phyloP scores from a whole-genome alignment of 2,113 vertebrate genomes.

The Agelaius phoeniceus region DNA sequence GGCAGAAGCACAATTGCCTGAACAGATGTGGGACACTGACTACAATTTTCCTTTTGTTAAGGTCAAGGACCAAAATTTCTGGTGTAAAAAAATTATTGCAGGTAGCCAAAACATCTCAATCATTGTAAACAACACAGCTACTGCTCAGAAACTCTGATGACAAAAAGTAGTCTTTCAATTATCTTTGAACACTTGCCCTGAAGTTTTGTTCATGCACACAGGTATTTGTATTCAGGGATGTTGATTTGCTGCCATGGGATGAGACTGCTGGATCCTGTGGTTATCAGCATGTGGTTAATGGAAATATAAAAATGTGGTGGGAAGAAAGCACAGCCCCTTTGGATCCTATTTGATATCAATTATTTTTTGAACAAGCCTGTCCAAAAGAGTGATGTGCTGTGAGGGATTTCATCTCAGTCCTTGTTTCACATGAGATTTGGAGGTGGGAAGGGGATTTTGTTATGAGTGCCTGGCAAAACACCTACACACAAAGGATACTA shows the following conservation, averaged over 20 bases:
- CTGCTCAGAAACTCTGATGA: neutral
- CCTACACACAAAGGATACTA: neutral
- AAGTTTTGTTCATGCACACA: neutral
- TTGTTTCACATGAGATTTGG: neutral
- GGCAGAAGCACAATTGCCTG: neutral
- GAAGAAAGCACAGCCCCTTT: neutral
- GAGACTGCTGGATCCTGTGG: neutral
- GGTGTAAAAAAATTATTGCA: neutral
- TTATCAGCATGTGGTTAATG: neutral
- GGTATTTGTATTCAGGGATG: neutral
- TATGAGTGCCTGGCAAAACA: neutral
- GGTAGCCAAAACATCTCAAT: neutral
- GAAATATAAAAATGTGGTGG: neutral
- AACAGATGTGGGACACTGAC: neutral
- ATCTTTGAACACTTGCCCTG: neutral
- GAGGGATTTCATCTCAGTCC: neutral
- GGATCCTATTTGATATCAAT: neutral
- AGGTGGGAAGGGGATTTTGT: neutral
- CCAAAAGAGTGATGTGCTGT: neutral
- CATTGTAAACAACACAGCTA: neutral
- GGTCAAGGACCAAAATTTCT: neutral
- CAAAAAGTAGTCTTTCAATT: neutral
- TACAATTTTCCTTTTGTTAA: neutral
- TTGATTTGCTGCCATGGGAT: neutral
- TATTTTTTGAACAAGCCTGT: neutral